These are phyloP conservation scores for Melanotaenia boesemani DNA, from an alignment of 2,797 vertebrate species.

Conservation along the genomic window DNA sequence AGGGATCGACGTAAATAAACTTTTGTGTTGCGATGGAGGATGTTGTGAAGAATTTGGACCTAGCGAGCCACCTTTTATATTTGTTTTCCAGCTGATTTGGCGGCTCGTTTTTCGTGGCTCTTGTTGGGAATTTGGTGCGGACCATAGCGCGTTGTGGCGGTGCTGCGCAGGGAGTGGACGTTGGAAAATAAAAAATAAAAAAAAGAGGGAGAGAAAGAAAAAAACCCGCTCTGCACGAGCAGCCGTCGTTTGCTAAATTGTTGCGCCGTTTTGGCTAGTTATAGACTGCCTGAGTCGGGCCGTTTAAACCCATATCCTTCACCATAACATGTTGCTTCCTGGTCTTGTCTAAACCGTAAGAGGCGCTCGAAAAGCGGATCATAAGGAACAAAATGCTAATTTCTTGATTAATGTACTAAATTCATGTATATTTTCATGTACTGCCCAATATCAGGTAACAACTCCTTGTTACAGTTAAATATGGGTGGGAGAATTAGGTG, in stretches of 20 bases:
- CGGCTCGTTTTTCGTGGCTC: background rate
- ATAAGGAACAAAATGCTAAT: conserved; percentile 22
- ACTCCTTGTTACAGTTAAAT: background rate
- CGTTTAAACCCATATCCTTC: conserved; percentile 41
- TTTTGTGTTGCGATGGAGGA: conserved; percentile 32
- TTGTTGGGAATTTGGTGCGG: background rate
- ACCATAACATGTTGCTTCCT: conserved; percentile 24
- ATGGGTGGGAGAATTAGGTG: conserved; percentile 43
- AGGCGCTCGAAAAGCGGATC: conserved; percentile 8
- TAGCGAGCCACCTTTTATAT: fast-evolving
- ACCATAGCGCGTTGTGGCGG: background rate
- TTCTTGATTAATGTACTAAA: background rate
- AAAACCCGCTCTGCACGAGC: background rate
- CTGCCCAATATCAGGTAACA: background rate
- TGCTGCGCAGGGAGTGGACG: conserved; percentile 21
- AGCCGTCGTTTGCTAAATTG: background rate
- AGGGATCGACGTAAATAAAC: conserved; percentile 39
- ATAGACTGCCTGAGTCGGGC: background rate
- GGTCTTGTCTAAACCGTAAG: conserved; percentile 7
- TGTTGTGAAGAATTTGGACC: background rate
- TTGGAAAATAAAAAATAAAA: background rate
- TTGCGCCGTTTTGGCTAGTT: background rate
- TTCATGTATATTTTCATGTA: no score
- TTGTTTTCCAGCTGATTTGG: background rate
- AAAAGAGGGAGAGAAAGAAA: no score